These are phyloP conservation scores for Argentina silus DNA, from an alignment of 2,797 vertebrate species.

Conservation along the genomic window DNA sequence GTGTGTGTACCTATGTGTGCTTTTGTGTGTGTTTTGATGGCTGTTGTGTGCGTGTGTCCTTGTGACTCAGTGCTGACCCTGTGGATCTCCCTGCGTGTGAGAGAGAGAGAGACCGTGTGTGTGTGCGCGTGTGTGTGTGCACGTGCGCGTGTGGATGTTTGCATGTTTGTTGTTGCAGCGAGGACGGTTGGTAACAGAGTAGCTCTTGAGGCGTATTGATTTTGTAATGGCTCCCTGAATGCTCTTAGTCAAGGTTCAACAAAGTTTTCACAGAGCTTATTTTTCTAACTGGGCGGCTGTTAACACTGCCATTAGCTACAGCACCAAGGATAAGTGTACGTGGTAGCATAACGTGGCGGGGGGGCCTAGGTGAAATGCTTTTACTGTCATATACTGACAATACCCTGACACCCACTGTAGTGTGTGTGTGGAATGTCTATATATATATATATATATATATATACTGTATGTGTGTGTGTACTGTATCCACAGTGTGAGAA, in stretches of 20 bases:
- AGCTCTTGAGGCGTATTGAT: slow-evolving; percentile 19
- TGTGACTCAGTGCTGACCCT: neutral
- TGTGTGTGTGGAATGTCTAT: neutral
- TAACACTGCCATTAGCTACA: neutral
- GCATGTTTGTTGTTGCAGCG: neutral
- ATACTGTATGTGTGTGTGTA: too few relatives aligned
- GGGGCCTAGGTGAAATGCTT: neutral
- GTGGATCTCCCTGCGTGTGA: neutral
- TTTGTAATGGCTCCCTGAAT: slow-evolving; percentile 21
- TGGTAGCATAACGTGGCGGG: neutral
- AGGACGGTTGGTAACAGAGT: neutral
- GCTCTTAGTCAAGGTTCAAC: slow-evolving; percentile 26
- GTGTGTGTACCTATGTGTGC: neutral
- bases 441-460: too few relatives aligned
- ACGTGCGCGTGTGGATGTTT: neutral
- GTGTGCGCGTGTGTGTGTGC: neutral
- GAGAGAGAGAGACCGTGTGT: neutral
- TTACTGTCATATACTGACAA: neutral
- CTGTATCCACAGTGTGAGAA: too few relatives aligned
- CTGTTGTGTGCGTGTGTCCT: neutral
- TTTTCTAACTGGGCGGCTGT: neutral
- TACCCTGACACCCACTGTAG: neutral
- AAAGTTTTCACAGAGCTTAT: slow-evolving; percentile 12
- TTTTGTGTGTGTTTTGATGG: neutral
- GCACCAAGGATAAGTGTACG: neutral